These are phyloP conservation scores for Meandrusa payeni DNA, from an alignment of 2,888 invertebrate genomes.

Conservation along the genomic window DNA sequence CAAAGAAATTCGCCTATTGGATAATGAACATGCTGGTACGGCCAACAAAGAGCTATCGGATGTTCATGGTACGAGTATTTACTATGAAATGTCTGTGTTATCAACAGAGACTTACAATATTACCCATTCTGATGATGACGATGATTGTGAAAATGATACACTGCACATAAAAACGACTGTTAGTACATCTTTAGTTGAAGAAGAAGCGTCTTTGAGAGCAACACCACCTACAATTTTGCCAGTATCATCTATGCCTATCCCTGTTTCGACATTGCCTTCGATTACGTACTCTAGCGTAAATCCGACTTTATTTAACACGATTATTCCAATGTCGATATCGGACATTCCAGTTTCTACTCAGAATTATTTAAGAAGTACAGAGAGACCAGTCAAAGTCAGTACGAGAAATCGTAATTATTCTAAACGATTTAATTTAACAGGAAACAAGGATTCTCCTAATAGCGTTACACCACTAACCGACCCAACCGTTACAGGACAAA, in stretches of 20 bases:
- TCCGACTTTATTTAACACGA: constrained; percentile 28
- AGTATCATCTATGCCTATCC: constrained; percentile 34
- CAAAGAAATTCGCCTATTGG: constrained; percentile 69
- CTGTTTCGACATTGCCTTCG: constrained; percentile 42
- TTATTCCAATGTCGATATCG: constrained; percentile 26
- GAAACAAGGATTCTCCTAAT: constrained; percentile 60
- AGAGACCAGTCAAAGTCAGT: constrained; percentile 45
- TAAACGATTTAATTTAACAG: constrained; percentile 59
- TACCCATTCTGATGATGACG: constrained; percentile 53
- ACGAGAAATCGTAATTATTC: constrained; percentile 61
- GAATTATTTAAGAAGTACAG: constrained; percentile 49
- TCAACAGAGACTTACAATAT: constrained; percentile 72
- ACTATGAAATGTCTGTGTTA: constrained; percentile 72
- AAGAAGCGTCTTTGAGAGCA: constrained; percentile 45
- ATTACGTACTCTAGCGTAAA: constrained; percentile 29
- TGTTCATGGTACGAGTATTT: constrained; percentile 75
- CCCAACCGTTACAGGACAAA: constrained; percentile 32
- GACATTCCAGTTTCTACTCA: constrained; percentile 44
- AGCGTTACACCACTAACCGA: constrained; percentile 58
- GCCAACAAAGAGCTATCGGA: constrained; percentile 65
- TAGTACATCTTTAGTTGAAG: constrained; percentile 52
- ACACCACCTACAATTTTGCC: constrained; percentile 40
- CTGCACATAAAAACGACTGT: constrained; percentile 47
- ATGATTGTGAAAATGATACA: constrained; percentile 68
- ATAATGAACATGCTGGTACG: constrained; percentile 65